These are phyloP conservation scores for Amblyteles armatorius DNA, from an alignment of 2,888 invertebrate genomes.

Conservation along the genomic window DNA sequence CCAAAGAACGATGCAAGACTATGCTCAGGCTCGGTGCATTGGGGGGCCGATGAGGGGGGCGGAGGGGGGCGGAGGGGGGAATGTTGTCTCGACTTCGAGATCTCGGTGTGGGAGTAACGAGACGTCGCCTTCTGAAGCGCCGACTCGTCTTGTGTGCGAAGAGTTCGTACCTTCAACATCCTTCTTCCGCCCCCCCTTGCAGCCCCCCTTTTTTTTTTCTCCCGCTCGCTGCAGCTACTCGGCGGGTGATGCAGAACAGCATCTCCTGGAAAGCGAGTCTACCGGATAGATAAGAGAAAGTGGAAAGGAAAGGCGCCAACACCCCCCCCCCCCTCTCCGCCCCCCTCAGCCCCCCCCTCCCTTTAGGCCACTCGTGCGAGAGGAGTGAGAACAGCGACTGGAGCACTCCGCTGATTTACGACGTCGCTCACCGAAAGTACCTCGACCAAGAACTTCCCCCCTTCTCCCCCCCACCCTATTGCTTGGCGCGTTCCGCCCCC, in stretches of 20 bases:
- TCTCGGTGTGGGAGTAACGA: constrained; percentile 61
- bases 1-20: neutral
- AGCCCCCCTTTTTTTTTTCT: neutral
- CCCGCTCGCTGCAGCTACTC: neutral
- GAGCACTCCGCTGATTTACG: constrained; percentile 65
- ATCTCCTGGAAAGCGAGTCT: neutral
- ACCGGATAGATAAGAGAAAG: neutral
- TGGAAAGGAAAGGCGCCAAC: neutral
- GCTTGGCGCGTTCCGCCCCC: neutral
- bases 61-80: neutral
- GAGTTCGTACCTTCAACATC: neutral
- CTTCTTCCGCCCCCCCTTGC: neutral
- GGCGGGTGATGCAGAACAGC: neutral
- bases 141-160: neutral
- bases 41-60: too few species aligned
- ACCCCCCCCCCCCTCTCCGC: neutral
- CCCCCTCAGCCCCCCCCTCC: neutral
- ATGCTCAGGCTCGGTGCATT: neutral
- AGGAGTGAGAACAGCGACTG: constrained; percentile 53
- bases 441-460: constrained; percentile 43
- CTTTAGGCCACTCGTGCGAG: constrained; percentile 28
- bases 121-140: constrained; percentile 41
- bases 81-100: constrained; percentile 17
- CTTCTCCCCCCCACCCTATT: neutral
- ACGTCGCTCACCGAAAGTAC: constrained; percentile 68